These are phyloP conservation scores for Epizoanthus rinbou DNA, from an alignment of 92 coral and sea anemone species.

Conservation along the genomic window DNA sequence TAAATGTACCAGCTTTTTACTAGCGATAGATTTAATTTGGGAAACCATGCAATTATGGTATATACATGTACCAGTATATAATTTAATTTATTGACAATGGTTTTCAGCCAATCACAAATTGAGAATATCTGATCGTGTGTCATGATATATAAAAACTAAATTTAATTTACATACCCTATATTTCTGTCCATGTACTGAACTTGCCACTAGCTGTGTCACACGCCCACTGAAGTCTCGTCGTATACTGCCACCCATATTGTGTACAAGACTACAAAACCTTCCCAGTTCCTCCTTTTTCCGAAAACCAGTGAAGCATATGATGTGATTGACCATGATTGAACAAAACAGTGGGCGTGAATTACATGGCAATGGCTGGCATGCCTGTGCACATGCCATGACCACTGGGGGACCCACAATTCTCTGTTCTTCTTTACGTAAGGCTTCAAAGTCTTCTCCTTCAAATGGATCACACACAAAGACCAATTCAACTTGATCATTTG, in stretches of 20 bases:
- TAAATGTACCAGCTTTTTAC: too few species aligned
- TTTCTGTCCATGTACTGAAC: slow-evolving; percentile 90
- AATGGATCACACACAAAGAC: slow-evolving; percentile 96
- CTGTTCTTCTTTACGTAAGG: slow-evolving; percentile 84
- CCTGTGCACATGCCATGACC: slow-evolving; percentile 73
- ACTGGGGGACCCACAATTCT: slow-evolving; percentile 93
- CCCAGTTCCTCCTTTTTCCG: slow-evolving; percentile 85
- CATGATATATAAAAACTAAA: background rate
- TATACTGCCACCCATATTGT: slow-evolving; percentile 98
- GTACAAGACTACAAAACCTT: slow-evolving; percentile 86
- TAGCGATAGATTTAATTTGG: too few species aligned
- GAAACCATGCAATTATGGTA: too few species aligned
- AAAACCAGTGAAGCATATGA: slow-evolving; percentile 95
- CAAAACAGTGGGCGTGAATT: slow-evolving; percentile 93
- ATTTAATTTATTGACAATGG: too few species aligned
- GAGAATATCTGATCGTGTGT: background rate
- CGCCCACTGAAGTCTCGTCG: slow-evolving; percentile 91
- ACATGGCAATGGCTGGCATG: slow-evolving; percentile 82
- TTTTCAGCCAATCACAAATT: too few species aligned
- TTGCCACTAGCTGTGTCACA: slow-evolving; percentile 95
- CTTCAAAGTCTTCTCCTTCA: slow-evolving; percentile 90
- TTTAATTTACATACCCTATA: slow-evolving; percentile 71
- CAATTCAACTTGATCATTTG: slow-evolving; percentile 73
- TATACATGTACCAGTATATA: too few species aligned
- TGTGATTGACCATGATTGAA: slow-evolving; percentile 75